Evolutionary conservation across 2,888 invertebrate genomes (phyloP).

Genomic region (Sisyra terminalis): DNA sequence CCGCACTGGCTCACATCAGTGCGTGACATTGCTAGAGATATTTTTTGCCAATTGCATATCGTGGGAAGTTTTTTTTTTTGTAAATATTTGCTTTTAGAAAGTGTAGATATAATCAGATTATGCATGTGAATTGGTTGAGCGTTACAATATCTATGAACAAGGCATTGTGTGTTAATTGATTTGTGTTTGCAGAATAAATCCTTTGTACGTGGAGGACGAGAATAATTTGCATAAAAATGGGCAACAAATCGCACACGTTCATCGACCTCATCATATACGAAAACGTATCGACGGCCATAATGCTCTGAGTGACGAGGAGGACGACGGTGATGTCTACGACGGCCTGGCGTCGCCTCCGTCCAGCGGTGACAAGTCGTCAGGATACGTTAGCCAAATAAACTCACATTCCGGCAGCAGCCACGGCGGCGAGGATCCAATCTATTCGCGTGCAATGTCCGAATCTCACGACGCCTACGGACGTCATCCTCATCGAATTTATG

Average conservation of each 20-base stretch:
- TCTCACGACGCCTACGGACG: too few relatives aligned
- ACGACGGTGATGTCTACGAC: background rate
- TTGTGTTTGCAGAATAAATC: slow-evolving; percentile 23
- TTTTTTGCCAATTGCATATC: too few relatives aligned
- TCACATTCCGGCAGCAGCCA: slow-evolving; percentile 19
- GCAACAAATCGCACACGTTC: background rate
- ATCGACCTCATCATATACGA: too few relatives aligned
- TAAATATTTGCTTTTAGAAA: background rate
- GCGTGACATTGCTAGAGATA: too few relatives aligned
- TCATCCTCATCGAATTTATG: too few relatives aligned
- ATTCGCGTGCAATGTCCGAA: slow-evolving; percentile 10
- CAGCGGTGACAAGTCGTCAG: slow-evolving; percentile 22
- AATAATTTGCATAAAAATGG: background rate
- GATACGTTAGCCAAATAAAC: slow-evolving; percentile 21
- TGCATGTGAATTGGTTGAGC: background rate
- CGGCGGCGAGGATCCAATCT: slow-evolving; percentile 13
- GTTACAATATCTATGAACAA: background rate
- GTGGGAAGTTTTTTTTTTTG: background rate
- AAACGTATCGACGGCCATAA: slow-evolving; percentile 5
- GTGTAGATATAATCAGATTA: background rate
- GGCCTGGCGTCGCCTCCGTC: slow-evolving; percentile 14
- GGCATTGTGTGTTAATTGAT: background rate
- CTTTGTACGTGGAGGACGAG: slow-evolving; percentile 22
- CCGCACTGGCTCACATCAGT: too few relatives aligned
- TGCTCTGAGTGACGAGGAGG: slow-evolving; percentile 9